Evolutionary conservation across 1,140 invertebrate genomes (phyloP), one percentile per base, ranked within the genome.

Genomic region (Plectrocnemia conspersa): DNA sequence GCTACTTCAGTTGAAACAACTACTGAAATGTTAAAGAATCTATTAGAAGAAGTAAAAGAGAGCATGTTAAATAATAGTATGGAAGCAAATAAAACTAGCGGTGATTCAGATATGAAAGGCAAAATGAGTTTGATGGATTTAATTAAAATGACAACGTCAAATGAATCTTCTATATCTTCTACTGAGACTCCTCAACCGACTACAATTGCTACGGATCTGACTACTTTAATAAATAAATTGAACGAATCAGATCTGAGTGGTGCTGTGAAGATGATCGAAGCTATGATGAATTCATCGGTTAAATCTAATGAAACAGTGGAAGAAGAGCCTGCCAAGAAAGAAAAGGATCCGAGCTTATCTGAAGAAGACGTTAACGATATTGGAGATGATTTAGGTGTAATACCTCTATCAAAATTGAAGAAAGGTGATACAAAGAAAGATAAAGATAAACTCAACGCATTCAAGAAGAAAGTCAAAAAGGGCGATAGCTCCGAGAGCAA

Each of bases 331-430:
- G n/a, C 10, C 13, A 38, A 13, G 10, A 16, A 38, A 7, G 35
- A 38, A 38, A 38, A 38, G 41, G 25, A 23, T 44, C 19, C 11
- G 41, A 44, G 53, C 10, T 42, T 61, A 15, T 11, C 32, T 9
- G 49, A 61, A 25, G 57, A 63, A 23, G 54, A 63, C 35, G 19
- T n/a, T n/a, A n/a, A n/a, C n/a, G n/a, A n/a, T n/a, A n/a, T n/a
- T 45, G 56, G 24, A 46, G 59, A 44, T 22, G 9, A 23, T 4
- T 44, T 61, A 3, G 50, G 58, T 41, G 58, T 61, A 2, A 56
- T 61, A 15, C 58, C 58, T 36, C 29, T 61, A 10, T 21, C 24
- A 11, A 61, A 61, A 38, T 19, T 44, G 10, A 61, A 61, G 38
- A 61, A 61, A 25, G 18, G 24, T 36, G 58, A 61, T 11, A 56